Evolutionary conservation across 2,113 vertebrate genomes (phyloP).

Genomic region (Aldabrachelys gigantea): DNA sequence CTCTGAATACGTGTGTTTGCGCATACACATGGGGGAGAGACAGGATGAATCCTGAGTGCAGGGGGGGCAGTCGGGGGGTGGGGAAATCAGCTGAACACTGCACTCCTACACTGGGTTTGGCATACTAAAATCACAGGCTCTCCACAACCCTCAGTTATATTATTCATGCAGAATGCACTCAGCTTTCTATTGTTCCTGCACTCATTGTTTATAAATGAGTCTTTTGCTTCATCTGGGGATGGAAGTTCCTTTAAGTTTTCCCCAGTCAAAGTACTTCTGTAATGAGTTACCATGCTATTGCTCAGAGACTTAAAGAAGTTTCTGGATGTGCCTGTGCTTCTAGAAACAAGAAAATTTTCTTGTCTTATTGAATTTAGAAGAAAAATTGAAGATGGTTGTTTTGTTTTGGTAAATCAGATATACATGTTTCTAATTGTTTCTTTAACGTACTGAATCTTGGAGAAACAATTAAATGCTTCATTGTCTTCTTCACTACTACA

Average conservation of each 20-base stretch:
- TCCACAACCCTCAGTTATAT: conserved; percentile 52
- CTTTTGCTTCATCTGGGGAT: conserved; percentile 24
- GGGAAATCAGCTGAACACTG: conserved; percentile 43
- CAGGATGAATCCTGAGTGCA: not conserved
- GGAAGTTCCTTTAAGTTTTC: conserved; percentile 51
- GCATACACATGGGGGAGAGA: not conserved
- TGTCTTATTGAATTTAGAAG: conserved; percentile 18
- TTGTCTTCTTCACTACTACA: not conserved
- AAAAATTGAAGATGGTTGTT: not conserved
- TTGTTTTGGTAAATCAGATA: not conserved
- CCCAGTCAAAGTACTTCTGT: conserved; percentile 17
- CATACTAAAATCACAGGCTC: conserved; percentile 29
- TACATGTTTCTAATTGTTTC: not conserved
- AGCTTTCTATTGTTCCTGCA: conserved; percentile 60
- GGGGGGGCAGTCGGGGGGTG: accelerated
- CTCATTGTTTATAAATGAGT: conserved; percentile 69
- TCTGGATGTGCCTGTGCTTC: conserved; percentile 12
- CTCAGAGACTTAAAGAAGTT: conserved; percentile 25
- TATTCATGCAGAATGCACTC: conserved; percentile 66
- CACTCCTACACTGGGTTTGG: conserved; percentile 51
- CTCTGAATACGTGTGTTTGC: not conserved
- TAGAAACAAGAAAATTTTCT: not conserved
- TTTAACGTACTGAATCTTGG: not conserved
- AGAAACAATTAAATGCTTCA: conserved; percentile 9
- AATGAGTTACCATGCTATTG: not conserved